Conservation (phyloP, 1,140 invertebrate species). For the Charaxes varanes region DNA sequence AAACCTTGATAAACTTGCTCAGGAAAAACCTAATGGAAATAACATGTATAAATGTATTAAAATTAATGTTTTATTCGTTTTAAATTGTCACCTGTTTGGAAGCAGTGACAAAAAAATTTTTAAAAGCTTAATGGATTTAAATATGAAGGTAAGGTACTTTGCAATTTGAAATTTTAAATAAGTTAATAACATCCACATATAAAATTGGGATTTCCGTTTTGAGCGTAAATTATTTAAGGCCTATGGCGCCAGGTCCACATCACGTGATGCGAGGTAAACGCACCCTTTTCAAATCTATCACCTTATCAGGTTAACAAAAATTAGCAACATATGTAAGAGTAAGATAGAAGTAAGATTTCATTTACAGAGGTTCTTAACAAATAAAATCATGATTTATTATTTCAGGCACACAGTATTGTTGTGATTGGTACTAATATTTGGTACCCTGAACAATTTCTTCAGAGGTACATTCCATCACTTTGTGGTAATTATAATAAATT, state of each 20-base stretch:
- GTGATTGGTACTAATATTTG: slow-evolving; percentile 85
- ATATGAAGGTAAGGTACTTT: slow-evolving; percentile 79
- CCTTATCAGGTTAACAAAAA: no score
- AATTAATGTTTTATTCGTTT: slow-evolving; percentile 81
- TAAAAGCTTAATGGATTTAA: slow-evolving; percentile 81
- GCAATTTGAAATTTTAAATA: slow-evolving; percentile 2
- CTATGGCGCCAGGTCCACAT: no score
- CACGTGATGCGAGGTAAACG: no score
- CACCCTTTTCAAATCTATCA: no score
- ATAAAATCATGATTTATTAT: no score
- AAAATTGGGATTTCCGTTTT: no score
- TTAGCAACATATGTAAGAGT: no score
- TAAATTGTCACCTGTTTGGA: slow-evolving; percentile 85
- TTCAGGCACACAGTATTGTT: slow-evolving; percentile 81
- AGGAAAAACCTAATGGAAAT: slow-evolving; percentile 73
- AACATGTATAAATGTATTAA: slow-evolving; percentile 81
- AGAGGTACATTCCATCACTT: slow-evolving; percentile 76
- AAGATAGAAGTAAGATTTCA: no score
- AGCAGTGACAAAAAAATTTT: slow-evolving; percentile 86
- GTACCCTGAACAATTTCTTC: slow-evolving; percentile 86
- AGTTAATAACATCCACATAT: no score
- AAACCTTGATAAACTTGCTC: slow-evolving; percentile 77
- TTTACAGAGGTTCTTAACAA: no score
- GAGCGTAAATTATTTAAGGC: no score
- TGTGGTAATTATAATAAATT: slow-evolving; percentile 77